Evolutionary conservation across 1,140 invertebrate species (phyloP).

Genomic region (Dinothrombium tinctorium): DNA sequence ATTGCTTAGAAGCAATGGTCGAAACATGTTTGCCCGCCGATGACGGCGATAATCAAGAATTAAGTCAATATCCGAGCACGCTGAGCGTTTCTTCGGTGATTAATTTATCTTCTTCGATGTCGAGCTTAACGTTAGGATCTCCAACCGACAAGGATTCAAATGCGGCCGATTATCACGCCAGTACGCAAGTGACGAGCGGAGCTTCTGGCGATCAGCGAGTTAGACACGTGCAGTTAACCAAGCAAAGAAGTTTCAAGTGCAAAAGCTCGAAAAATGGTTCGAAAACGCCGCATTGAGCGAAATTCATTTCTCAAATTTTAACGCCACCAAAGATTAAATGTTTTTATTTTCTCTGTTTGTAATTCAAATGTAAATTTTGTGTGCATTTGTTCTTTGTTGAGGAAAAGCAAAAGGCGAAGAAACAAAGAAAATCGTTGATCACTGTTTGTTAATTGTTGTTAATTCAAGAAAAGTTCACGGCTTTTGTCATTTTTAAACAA

Average conservation of each 20-base stretch:
- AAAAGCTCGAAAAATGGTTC: slow-evolving; percentile 13
- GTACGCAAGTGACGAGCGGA: slow-evolving; percentile 5
- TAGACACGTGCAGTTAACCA: slow-evolving; percentile 10
- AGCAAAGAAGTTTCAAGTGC: slow-evolving; percentile 15
- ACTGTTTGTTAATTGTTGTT: no score
- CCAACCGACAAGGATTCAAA: slow-evolving; percentile 39
- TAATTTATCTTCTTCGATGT: slow-evolving; percentile 48
- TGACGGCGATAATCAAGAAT: slow-evolving; percentile 31
- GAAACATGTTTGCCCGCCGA: slow-evolving; percentile 69
- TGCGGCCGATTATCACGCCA: slow-evolving; percentile 9
- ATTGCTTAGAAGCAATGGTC: slow-evolving; percentile 93
- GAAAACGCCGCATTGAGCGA: no score
- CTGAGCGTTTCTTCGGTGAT: slow-evolving; percentile 41
- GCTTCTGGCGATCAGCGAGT: neutral
- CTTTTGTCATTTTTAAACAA: no score
- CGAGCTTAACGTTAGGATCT: slow-evolving; percentile 45
- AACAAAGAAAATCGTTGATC: no score
- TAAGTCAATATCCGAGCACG: slow-evolving; percentile 37
- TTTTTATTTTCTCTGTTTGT: no score
- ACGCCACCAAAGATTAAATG: no score
- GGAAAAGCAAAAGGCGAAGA: no score
- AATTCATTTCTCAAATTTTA: no score
- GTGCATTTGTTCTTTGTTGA: no score
- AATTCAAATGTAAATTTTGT: no score
- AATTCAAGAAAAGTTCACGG: no score